phyloP scores from a whole-genome alignment of 2,888 invertebrate genomes.

The Litoditis marina region DNA sequence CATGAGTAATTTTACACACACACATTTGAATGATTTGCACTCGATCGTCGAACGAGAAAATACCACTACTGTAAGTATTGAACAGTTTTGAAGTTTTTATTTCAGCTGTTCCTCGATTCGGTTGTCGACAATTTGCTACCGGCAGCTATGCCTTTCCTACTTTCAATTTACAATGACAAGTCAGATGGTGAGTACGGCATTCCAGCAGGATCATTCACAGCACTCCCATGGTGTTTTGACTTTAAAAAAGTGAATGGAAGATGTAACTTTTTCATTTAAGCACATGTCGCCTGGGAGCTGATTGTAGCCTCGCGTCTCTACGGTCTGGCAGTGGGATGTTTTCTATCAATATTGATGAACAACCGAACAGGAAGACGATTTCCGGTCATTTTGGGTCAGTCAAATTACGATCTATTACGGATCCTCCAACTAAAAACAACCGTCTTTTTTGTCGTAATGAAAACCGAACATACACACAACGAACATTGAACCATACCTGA shows the following conservation, averaged over 20 bases:
- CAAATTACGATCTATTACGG: too few relatives aligned
- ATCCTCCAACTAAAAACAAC: too few relatives aligned
- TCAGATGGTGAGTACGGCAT: background rate
- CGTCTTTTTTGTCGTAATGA: too few relatives aligned
- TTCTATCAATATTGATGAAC: constrained; percentile 45
- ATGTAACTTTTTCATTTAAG: constrained; percentile 27
- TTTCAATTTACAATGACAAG: constrained; percentile 36
- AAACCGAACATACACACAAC: too few relatives aligned
- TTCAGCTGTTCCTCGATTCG: constrained; percentile 50
- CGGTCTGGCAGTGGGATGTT: constrained; percentile 54
- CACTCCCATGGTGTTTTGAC: background rate
- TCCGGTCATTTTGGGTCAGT: constrained; percentile 28
- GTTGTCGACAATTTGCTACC: constrained; percentile 58
- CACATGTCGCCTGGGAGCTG: constrained; percentile 51
- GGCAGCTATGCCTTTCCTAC: constrained; percentile 47
- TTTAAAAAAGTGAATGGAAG: background rate
- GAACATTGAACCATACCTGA: too few relatives aligned
- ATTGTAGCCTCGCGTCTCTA: constrained; percentile 51
- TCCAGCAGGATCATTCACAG: background rate
- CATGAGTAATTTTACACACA: too few relatives aligned
- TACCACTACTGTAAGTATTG: too few relatives aligned
- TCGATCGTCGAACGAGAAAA: too few relatives aligned
- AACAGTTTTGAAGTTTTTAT: background rate
- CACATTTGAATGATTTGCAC: too few relatives aligned
- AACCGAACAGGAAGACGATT: constrained; percentile 27